Percentiles rank a stretch among this genome's conserved stretches.
These are phyloP conservation scores for Hyposmocoma kahamanoa DNA, from an alignment of 1,140 invertebrate species.

Conservation along the genomic window DNA sequence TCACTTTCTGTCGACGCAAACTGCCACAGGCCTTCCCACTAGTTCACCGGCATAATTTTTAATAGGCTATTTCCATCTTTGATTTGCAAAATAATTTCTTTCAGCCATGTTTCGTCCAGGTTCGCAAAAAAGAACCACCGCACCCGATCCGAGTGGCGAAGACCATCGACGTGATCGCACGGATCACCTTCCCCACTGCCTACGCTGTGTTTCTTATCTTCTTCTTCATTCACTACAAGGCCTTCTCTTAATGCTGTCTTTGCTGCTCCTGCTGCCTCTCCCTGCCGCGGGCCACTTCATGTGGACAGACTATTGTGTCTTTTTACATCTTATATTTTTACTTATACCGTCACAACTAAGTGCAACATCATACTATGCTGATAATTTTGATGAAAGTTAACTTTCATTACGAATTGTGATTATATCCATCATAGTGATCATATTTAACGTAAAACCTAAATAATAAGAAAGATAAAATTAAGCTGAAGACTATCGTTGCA, in stretches of 20 bases:
- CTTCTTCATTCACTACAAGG: constrained; percentile 94
- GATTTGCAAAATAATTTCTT: constrained; percentile 65
- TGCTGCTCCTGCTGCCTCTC: constrained; percentile 12
- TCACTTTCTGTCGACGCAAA: too few species aligned
- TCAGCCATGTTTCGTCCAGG: constrained; percentile 82
- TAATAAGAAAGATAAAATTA: constrained; percentile 19
- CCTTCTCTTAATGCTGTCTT: constrained; percentile 76
- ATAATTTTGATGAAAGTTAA: constrained; percentile 47
- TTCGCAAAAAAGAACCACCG: constrained; percentile 90
- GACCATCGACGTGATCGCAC: constrained; percentile 94
- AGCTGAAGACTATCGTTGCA: constrained; percentile 25
- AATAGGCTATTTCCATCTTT: constrained; percentile 46
- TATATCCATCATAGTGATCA: constrained; percentile 27
- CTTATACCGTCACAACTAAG: constrained; percentile 37
- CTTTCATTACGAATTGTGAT: constrained; percentile 48
- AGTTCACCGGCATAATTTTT: constrained; percentile 10
- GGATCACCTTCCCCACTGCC: constrained; percentile 92
- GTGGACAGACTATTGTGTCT: constrained; percentile 36
- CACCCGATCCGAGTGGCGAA: constrained; percentile 94
- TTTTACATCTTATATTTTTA: constrained; percentile 40
- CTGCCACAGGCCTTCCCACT: too few species aligned
- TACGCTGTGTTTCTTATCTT: constrained; percentile 94
- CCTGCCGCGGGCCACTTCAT: constrained; percentile 37
- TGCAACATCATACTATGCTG: constrained; percentile 31
- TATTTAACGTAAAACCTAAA: constrained; percentile 25